Percentiles rank a stretch among this genome's conserved stretches.
Evolutionary conservation across 1,140 invertebrate genomes (phyloP).

Genomic region (Nasonia longicornis): DNA sequence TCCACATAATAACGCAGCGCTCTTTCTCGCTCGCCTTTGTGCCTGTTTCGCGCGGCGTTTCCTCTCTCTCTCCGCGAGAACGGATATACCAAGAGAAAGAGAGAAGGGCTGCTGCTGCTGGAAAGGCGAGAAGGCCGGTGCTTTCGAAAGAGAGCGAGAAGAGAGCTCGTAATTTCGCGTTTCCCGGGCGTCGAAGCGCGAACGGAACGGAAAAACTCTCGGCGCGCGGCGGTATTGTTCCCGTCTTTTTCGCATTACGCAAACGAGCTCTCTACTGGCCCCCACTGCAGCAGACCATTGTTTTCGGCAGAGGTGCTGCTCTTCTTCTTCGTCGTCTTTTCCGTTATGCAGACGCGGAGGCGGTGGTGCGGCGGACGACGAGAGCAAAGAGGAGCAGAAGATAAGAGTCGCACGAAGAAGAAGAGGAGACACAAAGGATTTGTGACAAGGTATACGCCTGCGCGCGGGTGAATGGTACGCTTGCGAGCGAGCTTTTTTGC

Average conservation of each 20-base stretch:
- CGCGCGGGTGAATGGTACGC: not conserved
- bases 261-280: constrained; percentile 54
- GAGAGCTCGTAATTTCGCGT: constrained; percentile 46
- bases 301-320: constrained; percentile 45
- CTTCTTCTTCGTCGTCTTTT: not conserved
- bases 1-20: not conserved
- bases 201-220: constrained; percentile 45
- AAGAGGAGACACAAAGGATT: constrained; percentile 3
- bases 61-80: not conserved
- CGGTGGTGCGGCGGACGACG: too few relatives aligned
- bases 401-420: constrained; percentile 19
- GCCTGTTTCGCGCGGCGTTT: not conserved
- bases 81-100: not conserved
- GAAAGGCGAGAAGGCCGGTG: constrained; percentile 32
- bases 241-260: constrained; percentile 54
- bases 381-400: not conserved
- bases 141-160: constrained; percentile 23
- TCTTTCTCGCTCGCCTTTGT: not conserved
- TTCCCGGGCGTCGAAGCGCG: constrained; percentile 49
- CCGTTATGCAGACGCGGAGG: too few relatives aligned
- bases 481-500: not conserved
- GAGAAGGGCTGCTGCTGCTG: not conserved
- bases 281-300: constrained; percentile 48
- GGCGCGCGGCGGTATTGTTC: constrained; percentile 46
- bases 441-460: not conserved